phyloP scores from a whole-genome alignment of 92 coral and sea anemone species.

The Siderastrea siderea region DNA sequence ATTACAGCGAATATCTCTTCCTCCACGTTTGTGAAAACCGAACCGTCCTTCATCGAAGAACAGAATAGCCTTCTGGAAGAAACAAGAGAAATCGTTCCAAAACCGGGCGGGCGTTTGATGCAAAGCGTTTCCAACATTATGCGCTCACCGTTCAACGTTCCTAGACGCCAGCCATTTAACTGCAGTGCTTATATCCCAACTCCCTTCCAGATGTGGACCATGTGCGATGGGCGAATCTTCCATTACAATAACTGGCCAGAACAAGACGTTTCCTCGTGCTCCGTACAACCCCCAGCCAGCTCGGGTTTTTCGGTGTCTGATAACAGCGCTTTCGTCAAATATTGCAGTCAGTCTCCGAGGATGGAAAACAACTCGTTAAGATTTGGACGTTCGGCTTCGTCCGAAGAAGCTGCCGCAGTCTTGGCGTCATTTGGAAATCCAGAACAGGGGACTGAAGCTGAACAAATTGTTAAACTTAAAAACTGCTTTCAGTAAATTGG shows the following conservation, averaged over 20 bases:
- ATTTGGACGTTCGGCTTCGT: constrained; percentile 25
- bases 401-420: constrained; percentile 23
- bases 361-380: constrained; percentile 14
- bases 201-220: constrained; percentile 39
- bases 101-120: constrained; percentile 20
- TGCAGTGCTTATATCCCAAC: constrained; percentile 44
- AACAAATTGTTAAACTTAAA: neutral
- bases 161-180: constrained; percentile 13
- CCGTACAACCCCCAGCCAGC: constrained; percentile 29
- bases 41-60: constrained; percentile 9
- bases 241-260: constrained; percentile 48
- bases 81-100: neutral
- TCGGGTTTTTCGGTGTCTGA: constrained; percentile 27
- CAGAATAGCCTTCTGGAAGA: neutral
- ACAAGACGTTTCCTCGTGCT: constrained; percentile 1
- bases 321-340: constrained; percentile 48
- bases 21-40: constrained; percentile 15
- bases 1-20: constrained; percentile 28
- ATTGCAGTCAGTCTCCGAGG: constrained; percentile 12
- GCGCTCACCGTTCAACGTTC: constrained; percentile 27
- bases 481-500: neutral
- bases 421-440: constrained; percentile 53
- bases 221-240: constrained; percentile 22
- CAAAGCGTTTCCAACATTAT: constrained; percentile 47
- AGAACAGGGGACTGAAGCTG: neutral